phyloP scores from a whole-genome alignment of 2,113 vertebrate species.

The Vicugna pacos region DNA sequence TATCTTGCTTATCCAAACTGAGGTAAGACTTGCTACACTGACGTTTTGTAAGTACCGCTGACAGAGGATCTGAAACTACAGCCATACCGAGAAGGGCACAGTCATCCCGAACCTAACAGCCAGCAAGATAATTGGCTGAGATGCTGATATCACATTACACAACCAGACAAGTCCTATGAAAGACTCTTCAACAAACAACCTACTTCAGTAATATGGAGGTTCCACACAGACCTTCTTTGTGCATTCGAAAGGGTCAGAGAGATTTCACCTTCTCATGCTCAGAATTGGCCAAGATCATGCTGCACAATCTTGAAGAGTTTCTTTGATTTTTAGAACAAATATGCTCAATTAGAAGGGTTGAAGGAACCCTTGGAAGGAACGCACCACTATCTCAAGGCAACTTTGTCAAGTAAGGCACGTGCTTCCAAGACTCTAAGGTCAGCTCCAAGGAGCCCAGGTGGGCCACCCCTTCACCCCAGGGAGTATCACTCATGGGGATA shows the following conservation, averaged over 20 bases:
- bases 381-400: neutral
- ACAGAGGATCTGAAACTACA: neutral
- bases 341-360: neutral
- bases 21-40: neutral
- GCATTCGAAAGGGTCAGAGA: neutral
- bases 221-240: neutral
- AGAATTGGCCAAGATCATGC: neutral
- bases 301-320: neutral
- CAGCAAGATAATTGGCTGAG: neutral
- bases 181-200: neutral
- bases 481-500: neutral
- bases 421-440: neutral
- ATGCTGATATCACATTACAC: rapidly evolving
- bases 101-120: neutral
- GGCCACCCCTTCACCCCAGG: too few relatives aligned
- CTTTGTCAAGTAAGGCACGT: neutral
- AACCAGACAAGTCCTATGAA: neutral
- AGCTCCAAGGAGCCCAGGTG: neutral
- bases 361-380: neutral
- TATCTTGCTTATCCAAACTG: neutral
- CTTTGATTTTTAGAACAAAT: neutral
- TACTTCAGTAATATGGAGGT: neutral
- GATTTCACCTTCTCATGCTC: neutral
- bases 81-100: neutral
- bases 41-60: neutral